Evolutionary conservation across 1,140 invertebrate species (phyloP).

Genomic region (Musca domestica): DNA sequence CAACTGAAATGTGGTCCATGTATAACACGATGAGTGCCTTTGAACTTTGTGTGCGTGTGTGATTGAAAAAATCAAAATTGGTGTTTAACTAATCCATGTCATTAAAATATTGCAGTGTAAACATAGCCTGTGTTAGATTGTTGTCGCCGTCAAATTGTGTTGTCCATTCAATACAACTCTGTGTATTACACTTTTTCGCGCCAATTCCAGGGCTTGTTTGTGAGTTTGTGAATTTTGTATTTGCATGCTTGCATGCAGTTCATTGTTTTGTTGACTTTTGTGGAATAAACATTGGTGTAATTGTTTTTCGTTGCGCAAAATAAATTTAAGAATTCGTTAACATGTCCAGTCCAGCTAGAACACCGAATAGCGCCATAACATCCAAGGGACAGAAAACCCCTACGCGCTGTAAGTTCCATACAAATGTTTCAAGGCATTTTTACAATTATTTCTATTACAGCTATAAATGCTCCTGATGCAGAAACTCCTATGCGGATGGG

Average conservation of each 20-base stretch:
- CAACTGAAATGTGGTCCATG: too few relatives aligned
- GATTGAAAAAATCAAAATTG: too few relatives aligned
- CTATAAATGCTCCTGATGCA: constrained; percentile 40
- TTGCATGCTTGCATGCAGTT: background rate
- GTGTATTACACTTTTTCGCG: background rate
- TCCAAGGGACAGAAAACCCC: constrained; percentile 43
- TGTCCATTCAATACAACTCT: background rate
- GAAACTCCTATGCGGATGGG: constrained; percentile 53
- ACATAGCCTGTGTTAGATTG: too few relatives aligned
- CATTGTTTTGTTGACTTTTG: background rate
- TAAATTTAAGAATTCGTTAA: background rate
- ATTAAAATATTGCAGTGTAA: too few relatives aligned
- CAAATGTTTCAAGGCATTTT: background rate
- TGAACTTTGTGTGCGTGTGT: too few relatives aligned
- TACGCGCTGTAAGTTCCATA: constrained; percentile 34
- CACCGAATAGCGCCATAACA: constrained; percentile 36
- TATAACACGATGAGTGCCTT: too few relatives aligned
- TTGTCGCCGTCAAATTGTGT: too few relatives aligned
- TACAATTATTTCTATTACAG: background rate
- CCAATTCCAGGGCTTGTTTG: background rate
- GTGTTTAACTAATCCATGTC: too few relatives aligned
- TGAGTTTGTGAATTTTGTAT: too few relatives aligned
- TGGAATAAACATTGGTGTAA: background rate
- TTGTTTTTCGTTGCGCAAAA: background rate
- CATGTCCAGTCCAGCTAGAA: constrained; percentile 50